Conservation (phyloP, 2,797 vertebrate species). For the Hirundo rustica region DNA sequence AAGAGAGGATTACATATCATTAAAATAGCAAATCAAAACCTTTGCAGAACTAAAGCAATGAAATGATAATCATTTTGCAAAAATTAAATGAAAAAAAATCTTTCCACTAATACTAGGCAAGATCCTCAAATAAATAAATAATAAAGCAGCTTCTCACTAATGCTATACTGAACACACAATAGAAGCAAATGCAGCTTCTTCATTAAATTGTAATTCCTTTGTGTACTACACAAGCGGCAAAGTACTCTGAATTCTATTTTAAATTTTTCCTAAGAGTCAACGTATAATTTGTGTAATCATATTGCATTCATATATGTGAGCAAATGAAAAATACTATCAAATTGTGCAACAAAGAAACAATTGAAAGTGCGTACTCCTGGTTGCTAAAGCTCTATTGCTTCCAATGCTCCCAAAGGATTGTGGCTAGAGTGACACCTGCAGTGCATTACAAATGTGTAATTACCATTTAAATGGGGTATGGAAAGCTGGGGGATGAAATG, state of each 20-base stretch:
- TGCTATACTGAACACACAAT: conserved; percentile 23
- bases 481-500: conserved; percentile 65
- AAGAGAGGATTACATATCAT: not conserved
- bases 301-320: conserved; percentile 51
- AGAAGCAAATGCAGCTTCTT: conserved; percentile 51
- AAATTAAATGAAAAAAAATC: not conserved
- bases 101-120: not conserved
- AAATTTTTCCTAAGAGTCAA: conserved; percentile 46
- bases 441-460: conserved; percentile 77
- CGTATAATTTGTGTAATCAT: conserved; percentile 65
- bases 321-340: conserved; percentile 53
- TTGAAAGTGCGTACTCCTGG: conserved; percentile 35
- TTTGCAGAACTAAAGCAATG: not conserved
- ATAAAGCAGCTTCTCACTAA: not conserved
- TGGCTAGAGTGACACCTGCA: conserved; percentile 64
- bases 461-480: conserved; percentile 76
- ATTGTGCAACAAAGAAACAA: conserved; percentile 65
- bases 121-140: conserved; percentile 1
- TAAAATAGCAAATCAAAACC: conserved; percentile 14
- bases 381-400: conserved; percentile 54
- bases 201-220: conserved; percentile 47
- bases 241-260: conserved; percentile 14
- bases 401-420: conserved; percentile 58
- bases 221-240: conserved; percentile 14
- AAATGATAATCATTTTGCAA: not conserved